Percentiles rank a stretch among this genome's conserved stretches.
Evolutionary conservation across 30 jellyfish, hydroid and myxozoan species (phyloP).

Genomic region (Aurelia coerulea): DNA sequence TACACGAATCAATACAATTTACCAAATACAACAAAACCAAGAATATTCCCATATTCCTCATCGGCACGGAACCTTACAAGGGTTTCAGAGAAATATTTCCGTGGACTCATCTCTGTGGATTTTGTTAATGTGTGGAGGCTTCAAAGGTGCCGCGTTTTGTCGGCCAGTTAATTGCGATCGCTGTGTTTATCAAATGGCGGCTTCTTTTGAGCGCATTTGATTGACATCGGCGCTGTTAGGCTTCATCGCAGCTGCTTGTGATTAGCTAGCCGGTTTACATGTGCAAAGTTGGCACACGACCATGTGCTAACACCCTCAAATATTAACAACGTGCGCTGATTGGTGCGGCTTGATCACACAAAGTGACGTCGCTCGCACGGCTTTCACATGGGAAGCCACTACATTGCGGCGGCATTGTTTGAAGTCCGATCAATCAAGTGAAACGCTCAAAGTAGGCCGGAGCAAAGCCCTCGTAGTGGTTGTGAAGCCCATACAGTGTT

Average conservation of each 20-base stretch:
- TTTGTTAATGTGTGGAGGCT: constrained; percentile 65
- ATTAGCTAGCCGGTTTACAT: constrained; percentile 90
- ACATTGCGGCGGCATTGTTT: constrained; percentile 92
- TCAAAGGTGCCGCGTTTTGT: constrained; percentile 87
- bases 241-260: constrained; percentile 96
- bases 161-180: constrained; percentile 84
- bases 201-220: constrained; percentile 68
- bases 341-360: constrained; percentile 86
- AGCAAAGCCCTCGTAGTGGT: constrained; percentile 60
- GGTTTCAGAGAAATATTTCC: constrained; percentile 72
- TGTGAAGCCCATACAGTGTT: constrained; percentile 63
- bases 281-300: constrained; percentile 98
- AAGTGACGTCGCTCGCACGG: constrained; percentile 94
- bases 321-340: constrained; percentile 72
- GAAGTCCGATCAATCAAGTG: constrained; percentile 81
- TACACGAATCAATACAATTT: constrained; percentile 63
- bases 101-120: constrained; percentile 71
- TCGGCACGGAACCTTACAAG: constrained; percentile 83
- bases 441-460: constrained; percentile 73
- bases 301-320: constrained; percentile 94
- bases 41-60: constrained; percentile 36
- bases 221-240: constrained; percentile 89
- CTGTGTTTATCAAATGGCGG: constrained; percentile 91
- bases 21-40: constrained; percentile 66
- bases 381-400: constrained; percentile 94